Conservation (phyloP, 2,113 vertebrate species). For the Marmota flaviventris region DNA sequence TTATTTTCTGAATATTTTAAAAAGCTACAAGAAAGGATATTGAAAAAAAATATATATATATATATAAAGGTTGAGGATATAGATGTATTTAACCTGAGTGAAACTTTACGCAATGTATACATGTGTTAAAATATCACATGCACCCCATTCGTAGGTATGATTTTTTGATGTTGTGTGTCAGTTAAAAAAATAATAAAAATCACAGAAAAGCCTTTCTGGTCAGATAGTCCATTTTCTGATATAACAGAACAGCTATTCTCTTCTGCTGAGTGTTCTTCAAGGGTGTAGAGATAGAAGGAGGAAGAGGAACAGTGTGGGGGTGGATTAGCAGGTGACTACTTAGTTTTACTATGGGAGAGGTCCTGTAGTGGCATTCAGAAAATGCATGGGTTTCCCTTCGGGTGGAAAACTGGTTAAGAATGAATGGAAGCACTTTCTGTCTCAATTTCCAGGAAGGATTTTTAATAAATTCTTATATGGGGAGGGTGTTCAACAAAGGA, state of each 20-base stretch:
- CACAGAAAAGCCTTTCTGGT: neutral
- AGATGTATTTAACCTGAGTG: neutral
- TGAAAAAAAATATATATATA: no score
- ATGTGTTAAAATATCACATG: neutral
- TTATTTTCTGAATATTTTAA: no score
- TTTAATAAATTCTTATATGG: neutral
- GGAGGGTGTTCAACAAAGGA: neutral
- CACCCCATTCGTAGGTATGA: neutral
- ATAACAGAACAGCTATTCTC: no score
- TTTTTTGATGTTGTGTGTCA: neutral
- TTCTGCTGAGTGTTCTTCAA: neutral
- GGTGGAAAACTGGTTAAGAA: neutral
- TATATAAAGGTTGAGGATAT: neutral
- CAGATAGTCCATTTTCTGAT: neutral
- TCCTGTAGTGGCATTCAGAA: neutral
- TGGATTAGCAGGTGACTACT: neutral
- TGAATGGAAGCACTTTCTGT: neutral
- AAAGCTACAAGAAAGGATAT: neutral
- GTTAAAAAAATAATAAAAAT: neutral
- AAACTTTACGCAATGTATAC: neutral
- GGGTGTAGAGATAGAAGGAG: accelerated
- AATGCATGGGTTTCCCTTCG: neutral
- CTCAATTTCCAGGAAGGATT: neutral
- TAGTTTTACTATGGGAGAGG: neutral
- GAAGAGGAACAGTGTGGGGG: accelerated